phyloP scores from a whole-genome alignment of 2,888 invertebrate genomes.

The Oasisia sp. region DNA sequence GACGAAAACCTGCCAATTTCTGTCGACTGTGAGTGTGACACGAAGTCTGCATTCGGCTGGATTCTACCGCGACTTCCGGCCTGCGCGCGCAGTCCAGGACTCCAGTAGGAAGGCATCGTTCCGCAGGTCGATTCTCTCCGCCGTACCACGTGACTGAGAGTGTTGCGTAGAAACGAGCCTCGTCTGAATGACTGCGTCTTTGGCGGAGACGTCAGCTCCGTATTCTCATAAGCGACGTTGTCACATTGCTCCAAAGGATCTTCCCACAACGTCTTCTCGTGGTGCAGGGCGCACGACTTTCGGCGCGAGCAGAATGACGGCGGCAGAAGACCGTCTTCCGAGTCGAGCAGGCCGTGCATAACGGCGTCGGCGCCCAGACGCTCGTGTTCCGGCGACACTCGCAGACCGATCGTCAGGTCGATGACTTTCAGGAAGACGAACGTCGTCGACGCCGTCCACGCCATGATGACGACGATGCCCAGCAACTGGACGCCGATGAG shows the following conservation, averaged over 20 bases:
- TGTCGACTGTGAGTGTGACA: not conserved
- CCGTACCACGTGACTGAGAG: not conserved
- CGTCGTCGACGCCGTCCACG: slow-evolving; percentile 82
- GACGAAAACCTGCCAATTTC: not conserved
- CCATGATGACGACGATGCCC: slow-evolving; percentile 76
- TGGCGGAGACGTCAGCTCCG: not conserved
- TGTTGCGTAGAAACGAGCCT: not conserved
- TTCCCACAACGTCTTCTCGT: not conserved
- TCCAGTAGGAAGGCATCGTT: not conserved
- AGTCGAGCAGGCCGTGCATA: slow-evolving; percentile 34
- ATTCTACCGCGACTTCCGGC: not conserved
- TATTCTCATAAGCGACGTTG: not conserved
- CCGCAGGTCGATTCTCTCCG: not conserved
- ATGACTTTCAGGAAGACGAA: slow-evolving; percentile 76
- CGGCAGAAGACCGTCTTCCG: not conserved
- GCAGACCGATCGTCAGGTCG: slow-evolving; percentile 35
- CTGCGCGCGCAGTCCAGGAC: not conserved
- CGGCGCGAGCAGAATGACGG: not conserved
- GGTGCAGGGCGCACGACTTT: not conserved
- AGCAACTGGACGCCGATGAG: slow-evolving; percentile 84
- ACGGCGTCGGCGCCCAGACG: slow-evolving; percentile 40
- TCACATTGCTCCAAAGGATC: not conserved
- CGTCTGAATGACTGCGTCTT: not conserved
- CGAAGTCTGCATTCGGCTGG: not conserved
- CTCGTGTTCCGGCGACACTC: slow-evolving; percentile 37